Evolutionary conservation across 2,113 vertebrate genomes (phyloP).

Genomic region (Mohoua ochrocephala): DNA sequence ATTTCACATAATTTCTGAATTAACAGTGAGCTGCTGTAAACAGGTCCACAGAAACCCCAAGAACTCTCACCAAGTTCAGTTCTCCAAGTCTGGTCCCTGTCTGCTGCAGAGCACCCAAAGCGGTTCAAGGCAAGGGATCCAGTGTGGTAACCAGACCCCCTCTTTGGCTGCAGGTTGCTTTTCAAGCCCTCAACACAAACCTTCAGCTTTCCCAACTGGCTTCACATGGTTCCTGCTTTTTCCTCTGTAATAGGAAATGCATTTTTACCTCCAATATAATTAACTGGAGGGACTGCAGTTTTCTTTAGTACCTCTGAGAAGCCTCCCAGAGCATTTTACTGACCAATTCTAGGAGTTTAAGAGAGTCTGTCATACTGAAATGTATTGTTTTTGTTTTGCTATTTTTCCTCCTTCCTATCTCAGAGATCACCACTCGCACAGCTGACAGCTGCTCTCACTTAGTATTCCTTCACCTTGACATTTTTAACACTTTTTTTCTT

Average conservation of each 20-base stretch:
- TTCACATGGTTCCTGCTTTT: neutral
- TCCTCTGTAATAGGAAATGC: neutral
- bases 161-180: neutral
- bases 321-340: neutral
- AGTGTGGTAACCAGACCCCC: rapidly evolving
- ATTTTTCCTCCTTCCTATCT: neutral
- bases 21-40: neutral
- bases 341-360: neutral
- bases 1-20: neutral
- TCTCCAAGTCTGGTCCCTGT: neutral
- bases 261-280: neutral
- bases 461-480: neutral
- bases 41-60: neutral
- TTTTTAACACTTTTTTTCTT: neutral
- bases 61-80: neutral
- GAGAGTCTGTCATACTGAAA: neutral
- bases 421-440: neutral
- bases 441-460: neutral
- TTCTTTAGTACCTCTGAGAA: neutral
- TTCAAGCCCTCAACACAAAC: neutral
- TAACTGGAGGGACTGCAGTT: neutral
- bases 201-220: neutral
- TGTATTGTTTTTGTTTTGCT: neutral
- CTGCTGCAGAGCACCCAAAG: neutral
- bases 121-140: neutral